These are phyloP conservation scores for Chrysochloris asiatica DNA, from an alignment of 2,113 vertebrate species.

Conservation along the genomic window DNA sequence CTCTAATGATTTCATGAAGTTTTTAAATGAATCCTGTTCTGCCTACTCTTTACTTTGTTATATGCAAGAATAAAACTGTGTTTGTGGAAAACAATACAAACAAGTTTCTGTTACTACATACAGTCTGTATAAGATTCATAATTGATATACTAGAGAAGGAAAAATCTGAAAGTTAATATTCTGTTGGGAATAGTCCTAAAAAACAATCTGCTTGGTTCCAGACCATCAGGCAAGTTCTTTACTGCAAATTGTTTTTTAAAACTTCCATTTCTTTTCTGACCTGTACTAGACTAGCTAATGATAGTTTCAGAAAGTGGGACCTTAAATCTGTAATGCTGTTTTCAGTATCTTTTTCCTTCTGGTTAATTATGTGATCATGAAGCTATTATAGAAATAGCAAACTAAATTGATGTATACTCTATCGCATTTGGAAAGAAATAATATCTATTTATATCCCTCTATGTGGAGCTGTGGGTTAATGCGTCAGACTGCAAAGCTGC, in stretches of 20 bases:
- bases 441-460: conserved; percentile 23
- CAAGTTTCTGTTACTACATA: neutral
- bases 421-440: conserved; percentile 35
- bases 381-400: conserved; percentile 48
- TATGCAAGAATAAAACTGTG: neutral
- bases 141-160: neutral
- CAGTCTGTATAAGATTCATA: neutral
- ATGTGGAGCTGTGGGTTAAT: too few species aligned
- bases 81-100: neutral
- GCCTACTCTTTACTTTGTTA: neutral
- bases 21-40: neutral
- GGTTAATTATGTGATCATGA: conserved; percentile 50
- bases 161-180: conserved; percentile 59
- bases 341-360: conserved; percentile 57
- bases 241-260: conserved; percentile 61
- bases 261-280: conserved; percentile 58
- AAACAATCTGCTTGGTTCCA: conserved; percentile 64
- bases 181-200: conserved; percentile 54
- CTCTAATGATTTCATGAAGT: neutral
- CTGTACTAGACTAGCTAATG: conserved; percentile 43
- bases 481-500: too few species aligned
- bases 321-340: conserved; percentile 36
- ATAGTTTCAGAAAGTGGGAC: conserved; percentile 49
- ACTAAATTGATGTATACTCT: conserved; percentile 24
- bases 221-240: conserved; percentile 14